A percentile compares a stretch with the other conserved stretches of the same genome.
Conservation (phyloP, 2,888 invertebrate genomes). For the Myopa tessellatipennis region DNA sequence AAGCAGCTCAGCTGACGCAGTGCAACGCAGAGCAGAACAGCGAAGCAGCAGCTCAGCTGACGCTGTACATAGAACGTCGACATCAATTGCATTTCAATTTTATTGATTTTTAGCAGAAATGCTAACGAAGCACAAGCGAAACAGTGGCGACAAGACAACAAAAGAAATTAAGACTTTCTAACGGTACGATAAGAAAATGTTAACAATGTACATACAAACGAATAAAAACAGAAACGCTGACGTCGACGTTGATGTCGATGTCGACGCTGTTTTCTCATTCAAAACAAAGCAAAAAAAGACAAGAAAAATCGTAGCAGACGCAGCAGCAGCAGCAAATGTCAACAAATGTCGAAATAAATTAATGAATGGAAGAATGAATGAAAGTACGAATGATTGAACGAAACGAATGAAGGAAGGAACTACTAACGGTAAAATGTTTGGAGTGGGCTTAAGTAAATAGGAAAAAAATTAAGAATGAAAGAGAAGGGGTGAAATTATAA, state of each 20-base stretch:
- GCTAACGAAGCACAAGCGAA: not conserved
- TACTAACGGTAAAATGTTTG: constrained; percentile 3
- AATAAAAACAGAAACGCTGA: not conserved
- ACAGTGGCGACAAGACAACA: not conserved
- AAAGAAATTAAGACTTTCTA: not conserved
- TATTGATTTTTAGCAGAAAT: constrained; percentile 14
- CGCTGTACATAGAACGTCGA: not conserved
- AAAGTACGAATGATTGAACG: too few relatives aligned
- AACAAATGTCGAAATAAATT: not conserved
- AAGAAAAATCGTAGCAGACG: not conserved
- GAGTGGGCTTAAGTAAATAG: not conserved
- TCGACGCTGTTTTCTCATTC: not conserved
- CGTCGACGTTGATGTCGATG: not conserved
- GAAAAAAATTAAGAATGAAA: not conserved
- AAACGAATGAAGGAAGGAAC: not conserved
- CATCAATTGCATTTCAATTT: not conserved
- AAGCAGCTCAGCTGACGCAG: too few relatives aligned
- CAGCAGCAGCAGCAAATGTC: constrained; percentile 6
- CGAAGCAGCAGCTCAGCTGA: not conserved
- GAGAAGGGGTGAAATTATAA: not conserved
- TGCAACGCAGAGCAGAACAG: not conserved
- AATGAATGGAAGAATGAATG: not conserved
- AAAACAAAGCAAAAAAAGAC: not conserved
- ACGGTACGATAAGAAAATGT: not conserved
- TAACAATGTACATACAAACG: not conserved